A percentile compares a stretch with the other conserved stretches of the same genome.
Evolutionary conservation across 2,113 vertebrate species (phyloP).

Genomic region (Vireo altiloquus): DNA sequence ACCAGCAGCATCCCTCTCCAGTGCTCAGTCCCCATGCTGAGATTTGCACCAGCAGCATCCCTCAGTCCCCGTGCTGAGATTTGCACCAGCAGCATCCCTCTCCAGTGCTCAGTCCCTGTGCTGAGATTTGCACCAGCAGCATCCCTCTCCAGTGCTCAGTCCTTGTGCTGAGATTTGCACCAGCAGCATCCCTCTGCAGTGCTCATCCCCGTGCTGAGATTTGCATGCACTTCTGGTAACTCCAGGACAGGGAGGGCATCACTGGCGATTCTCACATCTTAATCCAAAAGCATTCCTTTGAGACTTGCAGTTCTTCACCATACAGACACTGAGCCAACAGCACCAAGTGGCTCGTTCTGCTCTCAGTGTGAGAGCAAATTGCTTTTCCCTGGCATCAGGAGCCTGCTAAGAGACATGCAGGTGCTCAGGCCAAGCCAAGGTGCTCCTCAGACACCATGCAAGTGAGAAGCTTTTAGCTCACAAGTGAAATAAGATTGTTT

Average conservation of each 20-base stretch:
- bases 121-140: too few relatives aligned
- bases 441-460: not conserved
- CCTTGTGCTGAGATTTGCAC: too few relatives aligned
- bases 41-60: too few relatives aligned
- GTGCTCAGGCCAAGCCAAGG: not conserved
- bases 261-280: not conserved
- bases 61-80: not conserved
- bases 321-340: not conserved
- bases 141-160: not conserved
- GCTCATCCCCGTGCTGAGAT: not conserved
- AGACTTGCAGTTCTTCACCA: not conserved
- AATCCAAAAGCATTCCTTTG: not conserved
- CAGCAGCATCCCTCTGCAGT: too few relatives aligned
- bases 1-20: too few relatives aligned
- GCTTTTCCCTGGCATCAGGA: not conserved
- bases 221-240: not conserved
- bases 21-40: not conserved
- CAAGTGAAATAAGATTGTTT: not conserved
- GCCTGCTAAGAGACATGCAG: not conserved
- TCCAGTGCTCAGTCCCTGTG: too few relatives aligned
- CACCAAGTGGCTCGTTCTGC: fast-evolving
- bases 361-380: not conserved
- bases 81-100: not conserved
- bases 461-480: not conserved
- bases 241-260: not conserved